Conservation (phyloP, 1,140 invertebrate genomes). For the Musca vetustissima region DNA sequence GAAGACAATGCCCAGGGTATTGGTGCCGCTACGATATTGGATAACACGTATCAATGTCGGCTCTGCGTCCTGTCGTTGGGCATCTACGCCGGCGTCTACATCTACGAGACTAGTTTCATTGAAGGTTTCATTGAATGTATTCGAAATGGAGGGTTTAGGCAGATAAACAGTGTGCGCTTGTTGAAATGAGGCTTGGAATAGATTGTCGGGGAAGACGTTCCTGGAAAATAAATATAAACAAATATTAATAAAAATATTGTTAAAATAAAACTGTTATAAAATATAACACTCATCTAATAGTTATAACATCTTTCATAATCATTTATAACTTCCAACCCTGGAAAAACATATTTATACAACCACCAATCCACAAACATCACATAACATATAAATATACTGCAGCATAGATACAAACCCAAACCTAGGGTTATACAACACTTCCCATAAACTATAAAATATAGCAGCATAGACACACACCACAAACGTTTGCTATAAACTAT, state of each 20-base stretch:
- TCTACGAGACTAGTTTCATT: constrained; percentile 52
- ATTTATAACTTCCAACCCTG: too few species aligned
- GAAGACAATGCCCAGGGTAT: constrained; percentile 85
- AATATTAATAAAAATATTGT: not conserved
- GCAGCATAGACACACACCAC: not conserved
- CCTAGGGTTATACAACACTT: too few species aligned
- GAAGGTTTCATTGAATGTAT: constrained; percentile 44
- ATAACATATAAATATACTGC: too few species aligned
- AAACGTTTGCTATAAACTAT: not conserved
- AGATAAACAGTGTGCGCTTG: constrained; percentile 75
- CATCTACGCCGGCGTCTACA: too few species aligned
- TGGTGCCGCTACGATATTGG: constrained; percentile 75
- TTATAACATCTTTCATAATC: too few species aligned
- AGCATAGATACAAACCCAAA: too few species aligned
- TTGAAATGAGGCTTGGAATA: constrained; percentile 85
- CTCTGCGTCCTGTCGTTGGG: constrained; percentile 32
- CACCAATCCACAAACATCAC: too few species aligned
- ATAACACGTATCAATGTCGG: constrained; percentile 58
- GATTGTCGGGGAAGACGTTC: constrained; percentile 86
- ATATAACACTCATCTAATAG: not conserved
- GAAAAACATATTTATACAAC: too few species aligned
- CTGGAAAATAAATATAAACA: constrained; percentile 58
- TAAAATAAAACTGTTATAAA: not conserved
- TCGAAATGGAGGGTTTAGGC: constrained; percentile 49
- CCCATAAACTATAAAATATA: too few species aligned